These are phyloP conservation scores for Phymorhynchus buccinoides DNA, from an alignment of 1,140 invertebrate genomes.

Conservation along the genomic window DNA sequence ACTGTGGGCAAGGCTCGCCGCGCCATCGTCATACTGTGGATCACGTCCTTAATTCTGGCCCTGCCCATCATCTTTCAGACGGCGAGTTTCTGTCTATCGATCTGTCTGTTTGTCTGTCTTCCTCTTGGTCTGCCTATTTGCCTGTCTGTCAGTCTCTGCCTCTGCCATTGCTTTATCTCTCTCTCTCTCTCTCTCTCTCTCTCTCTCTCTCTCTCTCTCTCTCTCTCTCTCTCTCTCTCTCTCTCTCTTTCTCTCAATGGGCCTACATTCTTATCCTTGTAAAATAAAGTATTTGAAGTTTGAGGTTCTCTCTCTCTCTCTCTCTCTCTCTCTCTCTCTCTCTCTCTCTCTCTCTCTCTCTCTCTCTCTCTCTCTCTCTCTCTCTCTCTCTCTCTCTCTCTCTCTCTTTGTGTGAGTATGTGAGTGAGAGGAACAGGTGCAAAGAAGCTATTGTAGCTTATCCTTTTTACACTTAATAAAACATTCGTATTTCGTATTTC, in stretches of 20 bases:
- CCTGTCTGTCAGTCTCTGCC: constrained; percentile 27
- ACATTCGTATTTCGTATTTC: no score
- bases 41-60: constrained; percentile 75
- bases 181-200: constrained; percentile 4
- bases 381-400: not conserved
- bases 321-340: not conserved
- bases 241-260: not conserved
- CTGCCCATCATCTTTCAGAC: constrained; percentile 64
- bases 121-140: not conserved
- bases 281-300: no score
- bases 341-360: no score
- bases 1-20: constrained; percentile 81
- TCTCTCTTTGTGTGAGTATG: no score
- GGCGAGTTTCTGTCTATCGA: constrained; percentile 46
- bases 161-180: not conserved
- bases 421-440: no score
- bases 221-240: constrained; percentile 9
- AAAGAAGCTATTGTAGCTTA: no score
- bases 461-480: no score
- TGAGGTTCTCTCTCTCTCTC: constrained; percentile 6
- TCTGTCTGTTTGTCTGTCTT: not conserved
- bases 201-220: not conserved
- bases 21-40: constrained; percentile 80
- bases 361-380: not conserved
- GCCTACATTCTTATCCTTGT: not conserved